Evolutionary conservation across 2,888 invertebrate genomes (phyloP), one percentile per base, ranked within the genome.

Genomic region (Meloe dianella): DNA sequence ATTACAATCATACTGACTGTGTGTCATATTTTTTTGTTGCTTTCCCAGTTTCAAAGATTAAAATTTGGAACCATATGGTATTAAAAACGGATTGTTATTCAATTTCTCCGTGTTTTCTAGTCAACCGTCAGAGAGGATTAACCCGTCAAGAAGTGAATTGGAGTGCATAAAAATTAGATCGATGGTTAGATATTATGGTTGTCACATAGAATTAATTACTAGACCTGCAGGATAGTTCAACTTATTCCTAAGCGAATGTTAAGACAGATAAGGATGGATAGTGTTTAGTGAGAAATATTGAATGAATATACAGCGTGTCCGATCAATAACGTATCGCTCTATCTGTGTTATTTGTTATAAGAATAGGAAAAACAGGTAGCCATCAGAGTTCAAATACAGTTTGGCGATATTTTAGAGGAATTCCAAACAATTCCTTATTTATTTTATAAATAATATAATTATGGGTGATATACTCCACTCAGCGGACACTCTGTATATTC

Each of bases 161-260:
- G 72, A 75, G 74, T 74, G 74, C 72, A 75, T 71, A 69, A 74
- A 73, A 73, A 75, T 75, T 72, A 73, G 75, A 75, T 75, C 74
- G 71, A 74, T 72, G 72, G 73, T 70, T 70, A 75, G 75, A 74
- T 77, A 77, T 73, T 71, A 69, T 71, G 65, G 70, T 66, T 73
- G 74, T 73, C 74, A 70, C 64, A 69, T 64, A 54, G 68, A 69
- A 74, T 74, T 74, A 73, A 70, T 69, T 67, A 70, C 65, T 57
- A 57, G 63, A 70, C 67, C 59, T 67, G 57, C 62, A 64, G 64
- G 67, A 67, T 67, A 63, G 59, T 27, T 47, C 65, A 68, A 66
- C 65, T 63, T 63, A n/a, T 66, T 65, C 63, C 63, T 54, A 65
- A 66, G 27, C 56, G 62, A 69, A 69, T 69, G 67, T 66, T 67